Conservation (phyloP, 2,113 vertebrate genomes). For the Neotragus pygmaeus region DNA sequence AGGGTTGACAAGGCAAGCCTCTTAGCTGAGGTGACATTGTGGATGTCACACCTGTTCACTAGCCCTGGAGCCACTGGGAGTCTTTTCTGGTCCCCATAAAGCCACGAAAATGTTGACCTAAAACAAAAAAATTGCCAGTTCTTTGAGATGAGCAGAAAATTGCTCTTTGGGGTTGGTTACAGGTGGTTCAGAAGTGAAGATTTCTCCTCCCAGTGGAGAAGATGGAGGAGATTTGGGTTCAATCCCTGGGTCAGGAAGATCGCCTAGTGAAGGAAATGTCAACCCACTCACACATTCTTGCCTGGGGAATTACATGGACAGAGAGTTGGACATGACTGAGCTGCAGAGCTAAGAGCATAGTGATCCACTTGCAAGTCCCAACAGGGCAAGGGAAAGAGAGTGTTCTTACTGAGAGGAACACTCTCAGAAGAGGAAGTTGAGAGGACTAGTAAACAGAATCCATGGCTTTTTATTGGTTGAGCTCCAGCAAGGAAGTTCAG, state of each 20-base stretch:
- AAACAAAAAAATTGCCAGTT: neutral
- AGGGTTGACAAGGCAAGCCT: neutral
- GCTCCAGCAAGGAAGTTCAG: neutral
- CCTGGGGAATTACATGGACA: neutral
- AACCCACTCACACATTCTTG: neutral
- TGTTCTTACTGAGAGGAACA: neutral
- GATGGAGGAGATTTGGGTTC: no score
- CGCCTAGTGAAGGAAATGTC: neutral
- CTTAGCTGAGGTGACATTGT: neutral
- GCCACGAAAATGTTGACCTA: neutral
- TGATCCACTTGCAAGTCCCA: neutral
- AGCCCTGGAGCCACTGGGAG: neutral
- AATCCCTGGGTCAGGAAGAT: no score
- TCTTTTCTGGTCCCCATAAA: neutral
- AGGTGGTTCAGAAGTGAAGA: neutral
- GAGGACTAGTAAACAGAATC: no score
- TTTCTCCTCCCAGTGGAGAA: neutral
- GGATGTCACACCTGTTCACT: neutral
- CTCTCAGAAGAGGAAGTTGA: neutral
- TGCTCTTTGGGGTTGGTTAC: neutral
- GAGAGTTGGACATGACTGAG: no score
- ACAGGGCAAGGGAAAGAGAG: neutral
- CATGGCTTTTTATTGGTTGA: neutral
- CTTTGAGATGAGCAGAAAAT: neutral
- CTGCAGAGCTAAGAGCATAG: neutral